Base-by-base conservation (phyloP, 2,888 invertebrate genomes). In the Dendrolimus pini region DNA sequence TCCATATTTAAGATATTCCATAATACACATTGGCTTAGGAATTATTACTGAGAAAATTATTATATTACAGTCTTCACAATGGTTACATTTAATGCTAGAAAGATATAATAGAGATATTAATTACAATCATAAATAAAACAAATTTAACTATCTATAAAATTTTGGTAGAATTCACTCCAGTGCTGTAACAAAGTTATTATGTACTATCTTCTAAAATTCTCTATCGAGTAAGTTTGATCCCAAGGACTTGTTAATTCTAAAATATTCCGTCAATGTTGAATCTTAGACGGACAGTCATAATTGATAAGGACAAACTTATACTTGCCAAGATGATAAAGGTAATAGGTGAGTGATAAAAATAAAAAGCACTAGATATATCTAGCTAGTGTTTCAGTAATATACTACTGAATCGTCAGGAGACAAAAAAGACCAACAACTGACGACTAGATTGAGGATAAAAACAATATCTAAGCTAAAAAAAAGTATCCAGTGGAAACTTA, bases 191-290 rank as follows among this genome's bases (percentile, higher is more conserved):
- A 65, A 62, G 30, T 30, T 6, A 61, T 61, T 57, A 60, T 66
- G 66, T 65, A 30, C 30, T 30, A 66, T 61, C 55, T 53, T 61
- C 69, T 74, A 71, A 74, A 65, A 69, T 72, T 71, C 66, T 72
- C 72, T 78, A 75, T 67, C 65, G 64, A 65, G 66, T 71, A 78
- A 78, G 79, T 83, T 88, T 89, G 89, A 81, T 89, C 88, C 88
- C 88, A 85, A 84, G 76, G 79, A 83, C 70, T 71, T 75, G 73
- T 75, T 72, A 74, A 72, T 70, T 75, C 71, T 78, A 77, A 77
- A 64, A 65, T 68, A 70, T 71, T 70, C 71, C 61, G 64, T 74
- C 72, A 70, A 69, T 67, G 30, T 30, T 30, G 30, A 30, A 61
- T 55, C 62, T 62, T 66, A 56, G 62, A 66, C 63, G 61, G 60